These are phyloP conservation scores for Dromas ardeola DNA, from an alignment of 2,113 vertebrate genomes.

Conservation along the genomic window DNA sequence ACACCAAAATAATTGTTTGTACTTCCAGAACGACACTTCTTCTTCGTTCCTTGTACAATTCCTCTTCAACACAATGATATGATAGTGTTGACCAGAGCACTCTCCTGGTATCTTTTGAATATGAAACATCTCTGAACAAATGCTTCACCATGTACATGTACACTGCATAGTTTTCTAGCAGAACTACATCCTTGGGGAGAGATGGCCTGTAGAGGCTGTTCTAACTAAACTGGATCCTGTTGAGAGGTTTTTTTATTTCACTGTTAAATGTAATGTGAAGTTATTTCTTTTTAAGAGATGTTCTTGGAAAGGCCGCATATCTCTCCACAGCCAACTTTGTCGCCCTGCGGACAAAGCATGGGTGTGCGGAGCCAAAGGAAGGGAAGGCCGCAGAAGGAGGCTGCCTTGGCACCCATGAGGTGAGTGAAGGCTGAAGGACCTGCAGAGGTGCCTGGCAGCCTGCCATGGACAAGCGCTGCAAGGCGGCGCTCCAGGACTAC, in stretches of 20 bases:
- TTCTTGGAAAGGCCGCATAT: neutral
- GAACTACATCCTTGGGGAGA: neutral
- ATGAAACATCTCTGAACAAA: neutral
- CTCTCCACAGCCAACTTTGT: neutral
- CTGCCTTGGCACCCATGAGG: neutral
- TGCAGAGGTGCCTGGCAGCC: neutral
- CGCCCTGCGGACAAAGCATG: neutral
- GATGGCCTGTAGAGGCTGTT: neutral
- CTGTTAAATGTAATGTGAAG: neutral
- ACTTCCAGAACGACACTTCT: neutral
- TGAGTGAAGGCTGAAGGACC: neutral
- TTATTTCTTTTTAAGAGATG: neutral
- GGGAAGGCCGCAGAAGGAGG: neutral
- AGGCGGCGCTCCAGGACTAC: neutral
- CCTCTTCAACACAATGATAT: neutral
- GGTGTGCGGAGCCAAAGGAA: rapidly evolving
- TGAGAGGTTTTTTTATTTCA: neutral
- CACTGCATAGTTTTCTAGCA: neutral
- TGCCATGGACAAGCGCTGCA: neutral
- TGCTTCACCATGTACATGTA: neutral
- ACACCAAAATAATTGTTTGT: neutral
- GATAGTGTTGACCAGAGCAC: neutral
- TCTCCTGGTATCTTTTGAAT: neutral
- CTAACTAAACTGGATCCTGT: neutral
- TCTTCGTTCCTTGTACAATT: neutral